Percentiles rank a stretch among this genome's conserved stretches.
Evolutionary conservation across 2,113 vertebrate species (phyloP).

Genomic region (Apteryx mantelli): DNA sequence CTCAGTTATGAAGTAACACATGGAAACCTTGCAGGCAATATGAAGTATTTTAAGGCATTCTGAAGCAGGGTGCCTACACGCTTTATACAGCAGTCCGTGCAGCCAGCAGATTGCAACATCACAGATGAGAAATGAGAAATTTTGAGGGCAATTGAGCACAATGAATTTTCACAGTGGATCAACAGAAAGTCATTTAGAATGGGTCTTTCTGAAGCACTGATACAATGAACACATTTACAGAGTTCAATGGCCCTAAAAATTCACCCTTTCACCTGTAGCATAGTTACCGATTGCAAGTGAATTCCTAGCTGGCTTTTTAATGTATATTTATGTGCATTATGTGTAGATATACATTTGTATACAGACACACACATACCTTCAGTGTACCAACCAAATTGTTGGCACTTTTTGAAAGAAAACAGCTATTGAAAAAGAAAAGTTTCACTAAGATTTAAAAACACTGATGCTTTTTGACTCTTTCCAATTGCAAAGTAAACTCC

Average conservation of each 20-base stretch:
- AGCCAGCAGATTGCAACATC: conserved; percentile 9
- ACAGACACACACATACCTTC: neutral
- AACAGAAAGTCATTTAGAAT: conserved; percentile 59
- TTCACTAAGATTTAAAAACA: neutral
- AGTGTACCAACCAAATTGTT: neutral
- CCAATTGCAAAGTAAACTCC: neutral
- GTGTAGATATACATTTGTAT: neutral
- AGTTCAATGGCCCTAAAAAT: conserved; percentile 56
- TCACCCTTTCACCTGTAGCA: conserved; percentile 53
- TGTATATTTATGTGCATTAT: neutral
- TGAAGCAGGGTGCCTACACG: neutral
- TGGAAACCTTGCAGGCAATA: neutral
- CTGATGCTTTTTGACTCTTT: neutral
- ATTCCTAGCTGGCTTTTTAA: neutral
- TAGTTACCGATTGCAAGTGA: neutral
- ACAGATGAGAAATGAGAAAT: conserved; percentile 63
- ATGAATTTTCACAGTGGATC: conserved; percentile 59
- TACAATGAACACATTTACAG: conserved; percentile 64
- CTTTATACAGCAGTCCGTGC: neutral
- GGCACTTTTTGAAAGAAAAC: neutral
- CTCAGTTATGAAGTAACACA: neutral
- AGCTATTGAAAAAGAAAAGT: neutral
- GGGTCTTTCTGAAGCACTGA: conserved; percentile 58
- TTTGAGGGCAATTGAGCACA: conserved; percentile 67
- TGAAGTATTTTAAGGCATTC: neutral